Evolutionary conservation across 2,888 invertebrate genomes (phyloP).

Genomic region (Linhomoeus sp.): DNA sequence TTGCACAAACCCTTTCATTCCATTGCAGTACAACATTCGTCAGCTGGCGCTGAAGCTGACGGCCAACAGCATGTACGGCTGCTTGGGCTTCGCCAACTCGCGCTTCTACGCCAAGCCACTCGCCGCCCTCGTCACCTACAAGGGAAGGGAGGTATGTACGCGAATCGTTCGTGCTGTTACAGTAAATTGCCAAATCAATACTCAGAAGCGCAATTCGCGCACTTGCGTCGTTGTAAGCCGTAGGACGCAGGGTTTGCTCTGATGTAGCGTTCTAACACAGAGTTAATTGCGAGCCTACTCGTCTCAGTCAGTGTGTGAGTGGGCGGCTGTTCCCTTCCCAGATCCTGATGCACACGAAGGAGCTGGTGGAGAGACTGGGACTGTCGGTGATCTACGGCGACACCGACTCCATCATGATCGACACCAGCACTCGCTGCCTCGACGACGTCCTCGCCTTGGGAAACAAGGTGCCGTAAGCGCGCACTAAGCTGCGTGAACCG

Average conservation of each 20-base stretch:
- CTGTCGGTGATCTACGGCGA: conserved; percentile 96
- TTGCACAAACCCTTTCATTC: too few relatives aligned
- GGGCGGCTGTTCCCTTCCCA: too few relatives aligned
- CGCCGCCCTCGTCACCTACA: conserved; percentile 80
- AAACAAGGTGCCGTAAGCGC: conserved; percentile 40
- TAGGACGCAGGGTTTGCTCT: too few relatives aligned
- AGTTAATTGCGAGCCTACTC: too few relatives aligned
- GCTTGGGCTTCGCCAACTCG: conserved; percentile 77
- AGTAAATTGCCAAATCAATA: too few relatives aligned
- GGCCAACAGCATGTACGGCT: conserved; percentile 99
- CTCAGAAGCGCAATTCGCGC: too few relatives aligned
- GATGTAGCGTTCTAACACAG: too few relatives aligned
- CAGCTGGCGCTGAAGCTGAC: conserved; percentile 92
- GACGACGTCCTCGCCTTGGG: conserved; percentile 50
- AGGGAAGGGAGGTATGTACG: conserved; percentile 32
- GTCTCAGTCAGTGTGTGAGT: too few relatives aligned
- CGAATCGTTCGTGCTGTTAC: too few relatives aligned
- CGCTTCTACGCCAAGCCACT: conserved; percentile 88
- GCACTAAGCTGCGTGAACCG: too few relatives aligned
- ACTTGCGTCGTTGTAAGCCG: too few relatives aligned
- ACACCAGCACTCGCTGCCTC: conserved; percentile 67
- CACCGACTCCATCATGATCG: conserved; percentile 98
- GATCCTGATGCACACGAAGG: conserved; percentile 63
- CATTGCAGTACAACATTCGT: conserved; percentile 72
- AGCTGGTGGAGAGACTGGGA: conserved; percentile 64